Percentiles rank a stretch among this genome's conserved stretches.
Conservation (phyloP, 1,140 invertebrate genomes). For the Rhynchophorus ferrugineus region DNA sequence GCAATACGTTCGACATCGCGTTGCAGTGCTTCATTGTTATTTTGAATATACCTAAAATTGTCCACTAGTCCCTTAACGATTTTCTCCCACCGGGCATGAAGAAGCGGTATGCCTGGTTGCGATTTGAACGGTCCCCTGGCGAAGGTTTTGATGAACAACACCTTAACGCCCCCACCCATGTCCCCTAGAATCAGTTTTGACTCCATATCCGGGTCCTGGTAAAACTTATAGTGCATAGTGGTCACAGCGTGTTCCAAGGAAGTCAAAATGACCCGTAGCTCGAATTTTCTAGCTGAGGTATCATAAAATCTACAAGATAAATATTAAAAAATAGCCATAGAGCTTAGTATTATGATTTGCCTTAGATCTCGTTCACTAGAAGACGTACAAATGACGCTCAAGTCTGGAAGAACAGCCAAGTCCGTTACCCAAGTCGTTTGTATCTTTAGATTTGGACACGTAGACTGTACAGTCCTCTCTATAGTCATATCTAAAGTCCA, state of each 20-base stretch:
- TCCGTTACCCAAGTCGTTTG: slow-evolving; percentile 56
- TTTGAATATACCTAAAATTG: slow-evolving; percentile 14
- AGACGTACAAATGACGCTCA: slow-evolving; percentile 58
- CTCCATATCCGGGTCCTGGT: slow-evolving; percentile 45
- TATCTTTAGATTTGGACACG: slow-evolving; percentile 49
- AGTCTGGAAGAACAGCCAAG: slow-evolving; percentile 58
- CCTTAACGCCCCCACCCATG: slow-evolving; percentile 53
- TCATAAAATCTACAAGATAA: slow-evolving; percentile 54
- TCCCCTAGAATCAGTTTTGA: slow-evolving; percentile 60
- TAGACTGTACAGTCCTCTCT: slow-evolving; percentile 49
- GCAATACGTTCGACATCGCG: too few species aligned
- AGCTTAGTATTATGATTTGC: background rate
- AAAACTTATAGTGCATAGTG: slow-evolving; percentile 58
- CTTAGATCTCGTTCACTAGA: slow-evolving; percentile 57
- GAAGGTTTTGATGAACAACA: slow-evolving; percentile 51
- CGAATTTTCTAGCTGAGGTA: slow-evolving; percentile 59
- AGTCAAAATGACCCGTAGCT: slow-evolving; percentile 51
- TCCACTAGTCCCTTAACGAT: slow-evolving; percentile 40
- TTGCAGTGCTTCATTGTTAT: too few species aligned
- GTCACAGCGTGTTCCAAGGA: slow-evolving; percentile 48
- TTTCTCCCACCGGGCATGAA: slow-evolving; percentile 49
- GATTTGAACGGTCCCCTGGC: slow-evolving; percentile 59
- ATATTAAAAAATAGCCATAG: background rate
- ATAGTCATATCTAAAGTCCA: slow-evolving; percentile 59
- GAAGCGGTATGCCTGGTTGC: slow-evolving; percentile 48